These are phyloP conservation scores for Tyria jacobaeae DNA, from an alignment of 2,888 invertebrate genomes.

Conservation along the genomic window DNA sequence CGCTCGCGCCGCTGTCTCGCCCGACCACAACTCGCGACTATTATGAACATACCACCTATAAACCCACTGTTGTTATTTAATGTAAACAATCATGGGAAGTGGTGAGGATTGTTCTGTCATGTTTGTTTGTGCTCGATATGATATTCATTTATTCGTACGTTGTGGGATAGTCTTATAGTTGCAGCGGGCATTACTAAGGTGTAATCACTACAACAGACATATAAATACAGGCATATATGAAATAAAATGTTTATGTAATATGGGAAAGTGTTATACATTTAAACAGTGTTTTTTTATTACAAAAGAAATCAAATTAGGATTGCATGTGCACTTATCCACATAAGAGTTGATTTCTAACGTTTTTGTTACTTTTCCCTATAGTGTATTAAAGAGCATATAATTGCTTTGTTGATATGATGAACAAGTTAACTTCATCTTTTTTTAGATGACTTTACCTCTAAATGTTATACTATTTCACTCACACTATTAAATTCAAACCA, in stretches of 20 bases:
- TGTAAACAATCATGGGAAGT: constrained; percentile 80
- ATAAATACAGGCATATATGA: constrained; percentile 24
- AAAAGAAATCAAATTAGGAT: no score
- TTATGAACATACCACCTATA: constrained; percentile 61
- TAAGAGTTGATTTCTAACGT: no score
- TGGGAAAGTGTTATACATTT: background rate
- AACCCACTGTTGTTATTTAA: constrained; percentile 77
- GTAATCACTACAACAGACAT: constrained; percentile 28
- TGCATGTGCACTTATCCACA: no score
- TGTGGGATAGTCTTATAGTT: constrained; percentile 29
- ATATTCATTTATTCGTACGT: constrained; percentile 48
- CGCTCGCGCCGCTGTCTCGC: constrained; percentile 55
- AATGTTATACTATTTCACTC: no score
- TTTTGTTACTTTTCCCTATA: no score
- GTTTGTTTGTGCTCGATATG: constrained; percentile 50
- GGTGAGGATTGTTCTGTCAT: constrained; percentile 73
- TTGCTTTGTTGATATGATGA: no score
- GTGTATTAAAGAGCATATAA: no score
- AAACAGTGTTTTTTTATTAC: no score
- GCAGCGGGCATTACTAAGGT: constrained; percentile 21
- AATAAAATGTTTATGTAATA: background rate
- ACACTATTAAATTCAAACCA: no score
- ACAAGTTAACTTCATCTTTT: no score
- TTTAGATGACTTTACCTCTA: no score
- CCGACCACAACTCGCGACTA: constrained; percentile 46